A percentile compares a stretch with the other conserved stretches of the same genome.
These are phyloP conservation scores for Catostomus latipinnis DNA, from an alignment of 2,797 vertebrate species.

Conservation along the genomic window DNA sequence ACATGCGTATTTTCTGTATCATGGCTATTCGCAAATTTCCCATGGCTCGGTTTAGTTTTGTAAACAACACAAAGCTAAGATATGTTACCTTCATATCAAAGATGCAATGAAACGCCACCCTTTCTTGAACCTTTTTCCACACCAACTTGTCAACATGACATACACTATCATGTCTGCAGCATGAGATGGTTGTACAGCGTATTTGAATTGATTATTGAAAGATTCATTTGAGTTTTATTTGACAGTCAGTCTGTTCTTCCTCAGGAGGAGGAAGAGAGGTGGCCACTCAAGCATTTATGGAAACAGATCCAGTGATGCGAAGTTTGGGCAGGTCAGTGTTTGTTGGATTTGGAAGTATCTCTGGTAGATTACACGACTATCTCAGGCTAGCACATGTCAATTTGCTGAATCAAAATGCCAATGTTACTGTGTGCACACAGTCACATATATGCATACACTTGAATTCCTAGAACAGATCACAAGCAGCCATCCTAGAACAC, in stretches of 20 bases:
- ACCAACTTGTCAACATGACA: slow-evolving; percentile 1
- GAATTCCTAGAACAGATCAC: neutral
- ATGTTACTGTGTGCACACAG: slow-evolving; percentile 3
- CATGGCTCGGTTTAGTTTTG: neutral
- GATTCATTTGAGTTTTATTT: slow-evolving; percentile 44
- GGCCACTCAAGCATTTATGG: slow-evolving; percentile 31
- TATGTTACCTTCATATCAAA: neutral
- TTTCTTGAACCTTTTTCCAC: slow-evolving; percentile 17
- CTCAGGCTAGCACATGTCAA: too few relatives aligned
- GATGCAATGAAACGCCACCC: neutral
- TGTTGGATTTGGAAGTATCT: slow-evolving; percentile 51
- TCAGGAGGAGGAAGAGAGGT: neutral
- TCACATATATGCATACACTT: neutral
- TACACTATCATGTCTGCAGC: slow-evolving; percentile 19
- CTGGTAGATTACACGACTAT: slow-evolving; percentile 12
- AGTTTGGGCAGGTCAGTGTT: slow-evolving; percentile 43
- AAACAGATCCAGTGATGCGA: slow-evolving; percentile 29
- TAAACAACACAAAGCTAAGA: neutral
- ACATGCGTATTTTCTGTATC: neutral
- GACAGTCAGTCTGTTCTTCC: slow-evolving; percentile 18
- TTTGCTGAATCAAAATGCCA: too few relatives aligned
- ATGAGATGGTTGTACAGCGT: neutral
- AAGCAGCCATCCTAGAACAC: neutral
- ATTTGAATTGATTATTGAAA: slow-evolving; percentile 33
- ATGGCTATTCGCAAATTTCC: neutral